Percentiles rank a stretch among this genome's conserved stretches.
Evolutionary conservation across 2,797 vertebrate genomes (phyloP).

Genomic region (Paratrypauchen microcephalus): DNA sequence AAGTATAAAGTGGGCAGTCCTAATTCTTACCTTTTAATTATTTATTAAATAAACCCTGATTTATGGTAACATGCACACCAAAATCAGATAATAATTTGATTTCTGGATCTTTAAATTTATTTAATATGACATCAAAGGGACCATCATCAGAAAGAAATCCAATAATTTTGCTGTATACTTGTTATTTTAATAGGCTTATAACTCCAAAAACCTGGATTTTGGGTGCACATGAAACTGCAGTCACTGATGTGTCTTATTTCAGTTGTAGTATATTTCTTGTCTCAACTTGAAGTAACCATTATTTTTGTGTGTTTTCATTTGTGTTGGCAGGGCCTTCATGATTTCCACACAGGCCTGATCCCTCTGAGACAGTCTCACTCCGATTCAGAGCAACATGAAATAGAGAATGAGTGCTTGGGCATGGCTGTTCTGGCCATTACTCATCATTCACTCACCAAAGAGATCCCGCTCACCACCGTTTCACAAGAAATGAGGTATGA

Average conservation of each 20-base stretch:
- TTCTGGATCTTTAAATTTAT: too few species aligned
- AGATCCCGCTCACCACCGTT: slow-evolving; percentile 75
- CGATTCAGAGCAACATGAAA: slow-evolving; percentile 88
- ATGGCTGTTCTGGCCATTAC: slow-evolving; percentile 98
- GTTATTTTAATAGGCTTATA: too few species aligned
- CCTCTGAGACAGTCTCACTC: slow-evolving; percentile 82
- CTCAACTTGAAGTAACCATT: not conserved
- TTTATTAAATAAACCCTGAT: not conserved
- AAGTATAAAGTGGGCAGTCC: not conserved
- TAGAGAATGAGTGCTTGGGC: slow-evolving; percentile 95
- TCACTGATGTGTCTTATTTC: too few species aligned
- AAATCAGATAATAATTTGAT: too few species aligned
- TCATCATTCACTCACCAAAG: slow-evolving; percentile 80
- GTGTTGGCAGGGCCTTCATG: slow-evolving; percentile 86
- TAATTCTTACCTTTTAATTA: not conserved
- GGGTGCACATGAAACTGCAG: too few species aligned
- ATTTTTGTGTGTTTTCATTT: slow-evolving; percentile 1
- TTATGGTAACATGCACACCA: too few species aligned
- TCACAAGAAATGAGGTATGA: slow-evolving; percentile 87
- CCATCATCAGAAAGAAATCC: too few species aligned
- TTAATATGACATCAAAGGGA: too few species aligned
- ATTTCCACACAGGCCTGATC: slow-evolving; percentile 88
- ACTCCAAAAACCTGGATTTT: too few species aligned
- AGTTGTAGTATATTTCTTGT: not conserved
- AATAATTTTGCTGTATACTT: too few species aligned